phyloP scores from a whole-genome alignment of 2,113 vertebrate species.

The Casuarius casuarius region DNA sequence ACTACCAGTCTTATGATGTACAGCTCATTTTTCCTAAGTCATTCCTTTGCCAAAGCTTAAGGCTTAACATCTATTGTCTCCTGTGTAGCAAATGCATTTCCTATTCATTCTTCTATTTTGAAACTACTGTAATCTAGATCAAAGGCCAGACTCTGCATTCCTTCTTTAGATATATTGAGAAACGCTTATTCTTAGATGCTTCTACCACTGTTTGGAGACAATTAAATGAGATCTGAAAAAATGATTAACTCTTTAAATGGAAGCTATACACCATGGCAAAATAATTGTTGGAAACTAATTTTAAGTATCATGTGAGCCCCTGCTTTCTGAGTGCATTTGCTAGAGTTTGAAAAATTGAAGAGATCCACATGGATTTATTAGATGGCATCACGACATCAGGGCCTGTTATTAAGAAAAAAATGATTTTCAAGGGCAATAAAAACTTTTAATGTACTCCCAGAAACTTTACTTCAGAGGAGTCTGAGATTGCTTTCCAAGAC shows the following conservation, averaged over 20 bases:
- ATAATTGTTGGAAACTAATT: not conserved
- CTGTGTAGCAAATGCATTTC: not conserved
- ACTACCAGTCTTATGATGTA: slow-evolving; percentile 7
- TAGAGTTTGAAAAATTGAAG: not conserved
- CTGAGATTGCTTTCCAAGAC: not conserved
- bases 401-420: slow-evolving; percentile 10
- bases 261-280: not conserved
- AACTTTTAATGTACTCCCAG: slow-evolving; percentile 17
- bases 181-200: not conserved
- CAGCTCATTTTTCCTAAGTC: slow-evolving; percentile 14
- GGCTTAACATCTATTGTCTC: not conserved
- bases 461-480: slow-evolving; percentile 16
- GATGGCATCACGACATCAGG: slow-evolving; percentile 2
- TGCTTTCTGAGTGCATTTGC: not conserved
- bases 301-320: not conserved
- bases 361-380: not conserved
- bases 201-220: not conserved
- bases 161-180: not conserved
- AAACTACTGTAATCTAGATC: not conserved
- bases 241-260: not conserved
- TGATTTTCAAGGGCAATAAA: slow-evolving; percentile 25
- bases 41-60: slow-evolving; percentile 24
- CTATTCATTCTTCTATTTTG: not conserved
- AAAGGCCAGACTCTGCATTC: not conserved
- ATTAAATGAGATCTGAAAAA: not conserved